Conservation (phyloP, 1,140 invertebrate species). For the Periplaneta americana region DNA sequence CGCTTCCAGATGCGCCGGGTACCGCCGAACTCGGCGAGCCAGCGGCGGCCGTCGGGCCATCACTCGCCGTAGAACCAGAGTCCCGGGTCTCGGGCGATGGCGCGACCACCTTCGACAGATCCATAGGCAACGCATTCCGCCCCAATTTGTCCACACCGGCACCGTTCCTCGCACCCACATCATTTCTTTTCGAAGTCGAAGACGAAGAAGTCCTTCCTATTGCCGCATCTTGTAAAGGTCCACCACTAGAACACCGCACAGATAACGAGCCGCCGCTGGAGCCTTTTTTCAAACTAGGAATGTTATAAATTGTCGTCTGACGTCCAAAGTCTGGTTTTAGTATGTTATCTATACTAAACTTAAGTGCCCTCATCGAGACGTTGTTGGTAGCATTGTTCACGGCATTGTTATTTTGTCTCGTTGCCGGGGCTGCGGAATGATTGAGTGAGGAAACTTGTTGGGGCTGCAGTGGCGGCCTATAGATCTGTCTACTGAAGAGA, state of each 20-base stretch:
- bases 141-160: neutral
- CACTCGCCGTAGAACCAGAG: conserved; percentile 23
- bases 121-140: conserved; percentile 11
- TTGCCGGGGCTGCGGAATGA: conserved; percentile 18
- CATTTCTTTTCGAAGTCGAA: neutral
- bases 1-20: conserved; percentile 2
- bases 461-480: conserved; percentile 32
- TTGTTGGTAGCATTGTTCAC: conserved; percentile 52
- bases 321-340: conserved; percentile 83
- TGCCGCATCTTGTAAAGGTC: neutral
- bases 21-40: conserved; percentile 23
- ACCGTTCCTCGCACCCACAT: neutral
- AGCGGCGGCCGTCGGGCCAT: conserved; percentile 31
- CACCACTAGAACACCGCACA: neutral
- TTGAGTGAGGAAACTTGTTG: conserved; percentile 27
- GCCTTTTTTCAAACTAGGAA: neutral
- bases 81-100: conserved; percentile 15
- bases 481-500: neutral
- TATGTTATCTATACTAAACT: conserved; percentile 92
- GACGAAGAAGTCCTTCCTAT: neutral
- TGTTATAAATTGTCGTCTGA: conserved; percentile 1
- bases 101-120: conserved; percentile 13
- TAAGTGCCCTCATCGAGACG: conserved; percentile 44
- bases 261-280: neutral
- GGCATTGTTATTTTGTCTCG: conserved; percentile 37